Conservation (phyloP, 2,113 vertebrate genomes). For the Podocnemis expansa region DNA sequence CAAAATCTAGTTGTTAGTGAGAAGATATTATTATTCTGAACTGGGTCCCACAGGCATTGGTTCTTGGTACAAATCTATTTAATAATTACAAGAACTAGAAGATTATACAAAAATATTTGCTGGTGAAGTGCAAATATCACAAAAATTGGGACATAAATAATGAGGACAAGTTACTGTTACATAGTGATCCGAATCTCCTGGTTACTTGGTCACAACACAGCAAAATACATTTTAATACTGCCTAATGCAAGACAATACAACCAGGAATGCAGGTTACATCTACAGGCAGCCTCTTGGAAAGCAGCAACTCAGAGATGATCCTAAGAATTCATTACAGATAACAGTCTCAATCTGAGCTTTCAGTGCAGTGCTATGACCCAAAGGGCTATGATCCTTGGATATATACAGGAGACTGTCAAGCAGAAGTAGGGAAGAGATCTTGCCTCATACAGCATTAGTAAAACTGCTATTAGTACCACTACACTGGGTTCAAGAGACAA, state of each 20-base stretch:
- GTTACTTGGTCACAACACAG: neutral
- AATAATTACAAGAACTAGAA: neutral
- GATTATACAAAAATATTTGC: neutral
- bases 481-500: neutral
- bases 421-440: neutral
- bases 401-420: neutral
- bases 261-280: neutral
- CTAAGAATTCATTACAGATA: neutral
- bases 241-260: neutral
- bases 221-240: neutral
- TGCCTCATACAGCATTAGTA: neutral
- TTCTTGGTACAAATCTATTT: neutral
- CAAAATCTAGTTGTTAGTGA: too few relatives aligned
- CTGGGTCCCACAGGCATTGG: neutral
- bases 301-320: neutral
- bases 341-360: neutral
- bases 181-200: neutral
- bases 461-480: neutral
- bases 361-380: neutral
- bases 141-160: neutral
- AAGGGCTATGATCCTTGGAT: neutral
- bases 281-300: neutral
- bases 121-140: neutral
- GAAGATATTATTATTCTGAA: neutral
- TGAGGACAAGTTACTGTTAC: neutral